These are phyloP conservation scores for Agapostemon virescens DNA, from an alignment of 2,888 invertebrate species.

Conservation along the genomic window DNA sequence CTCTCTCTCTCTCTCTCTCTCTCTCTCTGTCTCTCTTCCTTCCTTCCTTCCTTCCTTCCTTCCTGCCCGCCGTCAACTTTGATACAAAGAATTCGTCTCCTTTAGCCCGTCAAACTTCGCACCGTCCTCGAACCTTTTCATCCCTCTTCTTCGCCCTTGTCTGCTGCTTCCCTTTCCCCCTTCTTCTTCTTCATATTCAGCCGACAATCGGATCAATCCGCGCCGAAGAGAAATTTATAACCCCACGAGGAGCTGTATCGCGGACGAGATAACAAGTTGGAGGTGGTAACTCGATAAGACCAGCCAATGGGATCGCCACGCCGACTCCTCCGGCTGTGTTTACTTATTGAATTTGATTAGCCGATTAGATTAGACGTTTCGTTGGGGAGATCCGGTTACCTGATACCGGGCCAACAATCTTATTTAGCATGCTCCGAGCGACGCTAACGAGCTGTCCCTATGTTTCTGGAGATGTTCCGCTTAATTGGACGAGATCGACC, in stretches of 20 bases:
- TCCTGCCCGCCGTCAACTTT: conserved; percentile 61
- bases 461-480: not conserved
- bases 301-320: not conserved
- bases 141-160: not conserved
- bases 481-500: not conserved
- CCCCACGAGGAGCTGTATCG: conserved; percentile 17
- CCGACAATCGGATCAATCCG: conserved; percentile 51
- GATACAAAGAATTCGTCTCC: conserved; percentile 58
- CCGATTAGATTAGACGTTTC: conserved; percentile 18
- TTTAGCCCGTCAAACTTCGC: conserved; percentile 32
- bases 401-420: not conserved
- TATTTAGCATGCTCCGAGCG: not conserved
- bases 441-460: not conserved
- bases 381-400: not conserved
- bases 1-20: conserved; percentile 18
- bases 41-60: conserved; percentile 27
- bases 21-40: not conserved
- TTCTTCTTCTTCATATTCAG: conserved; percentile 33
- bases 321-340: not conserved
- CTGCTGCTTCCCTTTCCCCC: not conserved
- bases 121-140: not conserved
- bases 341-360: conserved; percentile 16
- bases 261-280: not conserved
- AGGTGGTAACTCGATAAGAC: conserved; percentile 15
- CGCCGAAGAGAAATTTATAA: conserved; percentile 41